These are phyloP conservation scores for Pristis pectinata DNA, from an alignment of 2,797 vertebrate genomes.

Conservation along the genomic window DNA sequence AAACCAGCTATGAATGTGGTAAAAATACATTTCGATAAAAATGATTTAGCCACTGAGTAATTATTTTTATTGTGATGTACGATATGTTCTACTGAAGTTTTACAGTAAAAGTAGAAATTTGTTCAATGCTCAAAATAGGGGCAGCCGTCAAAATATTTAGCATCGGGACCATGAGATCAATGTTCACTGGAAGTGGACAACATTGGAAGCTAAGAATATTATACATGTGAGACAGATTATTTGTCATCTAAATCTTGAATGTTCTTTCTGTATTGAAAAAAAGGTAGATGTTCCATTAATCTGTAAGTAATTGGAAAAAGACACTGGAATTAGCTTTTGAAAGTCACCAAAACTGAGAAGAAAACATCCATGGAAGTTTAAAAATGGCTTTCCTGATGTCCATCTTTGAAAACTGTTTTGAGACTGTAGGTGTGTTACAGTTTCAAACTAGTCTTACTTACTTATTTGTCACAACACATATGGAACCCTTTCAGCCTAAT, in stretches of 20 bases:
- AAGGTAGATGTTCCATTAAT: background rate
- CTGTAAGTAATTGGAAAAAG: background rate
- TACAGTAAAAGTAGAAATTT: background rate
- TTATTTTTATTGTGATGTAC: background rate
- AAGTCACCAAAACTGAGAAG: background rate
- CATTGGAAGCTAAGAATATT: background rate
- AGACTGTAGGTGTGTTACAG: background rate
- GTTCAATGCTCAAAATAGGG: background rate
- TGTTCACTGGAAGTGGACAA: background rate
- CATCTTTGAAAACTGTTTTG: background rate
- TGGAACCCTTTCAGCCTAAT: too few species aligned
- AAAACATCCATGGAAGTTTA: background rate
- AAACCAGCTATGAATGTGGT: background rate
- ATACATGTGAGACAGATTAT: background rate
- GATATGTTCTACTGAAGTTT: background rate
- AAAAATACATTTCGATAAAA: background rate
- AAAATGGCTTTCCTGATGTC: background rate
- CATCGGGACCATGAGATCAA: background rate
- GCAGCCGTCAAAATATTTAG: background rate
- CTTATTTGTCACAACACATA: too few species aligned
- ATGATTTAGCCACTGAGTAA: background rate
- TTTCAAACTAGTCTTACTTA: background rate
- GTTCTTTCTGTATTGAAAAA: background rate
- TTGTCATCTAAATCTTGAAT: background rate
- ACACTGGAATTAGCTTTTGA: background rate